phyloP scores from a whole-genome alignment of 1,140 invertebrate species.

The Geopemphigus sp. region DNA sequence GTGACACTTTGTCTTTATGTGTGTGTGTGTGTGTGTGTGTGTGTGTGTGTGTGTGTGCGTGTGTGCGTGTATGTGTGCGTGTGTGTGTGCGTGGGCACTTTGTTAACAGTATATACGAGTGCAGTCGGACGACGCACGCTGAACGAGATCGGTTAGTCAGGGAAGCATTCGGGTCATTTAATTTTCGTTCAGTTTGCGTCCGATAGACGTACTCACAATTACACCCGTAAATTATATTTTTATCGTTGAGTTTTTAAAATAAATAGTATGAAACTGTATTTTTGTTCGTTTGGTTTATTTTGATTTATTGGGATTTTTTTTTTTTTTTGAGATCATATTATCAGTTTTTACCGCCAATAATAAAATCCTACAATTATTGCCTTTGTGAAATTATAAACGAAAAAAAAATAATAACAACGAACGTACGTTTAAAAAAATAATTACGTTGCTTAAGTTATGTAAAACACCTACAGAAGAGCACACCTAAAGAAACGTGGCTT shows the following conservation, averaged over 20 bases:
- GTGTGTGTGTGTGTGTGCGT: neutral
- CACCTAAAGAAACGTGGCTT: constrained; percentile 54
- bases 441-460: neutral
- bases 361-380: constrained; percentile 16
- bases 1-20: too few species aligned
- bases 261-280: too few species aligned
- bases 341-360: constrained; percentile 49
- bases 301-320: neutral
- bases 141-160: neutral
- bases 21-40: too few species aligned
- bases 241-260: too few species aligned
- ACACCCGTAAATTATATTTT: neutral
- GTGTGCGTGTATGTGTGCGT: neutral
- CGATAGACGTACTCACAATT: neutral
- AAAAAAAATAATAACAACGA: constrained; percentile 6
- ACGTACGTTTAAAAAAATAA: constrained; percentile 33
- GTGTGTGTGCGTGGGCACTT: neutral
- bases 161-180: neutral
- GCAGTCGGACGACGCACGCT: constrained; percentile 8
- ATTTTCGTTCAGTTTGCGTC: constrained; percentile 12
- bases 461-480: constrained; percentile 49
- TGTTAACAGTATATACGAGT: constrained; percentile 11
- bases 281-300: neutral
- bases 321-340: constrained; percentile 36
- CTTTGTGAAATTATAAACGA: constrained; percentile 25